Conservation (phyloP, 2,888 invertebrate genomes). For the Apeira syringaria region DNA sequence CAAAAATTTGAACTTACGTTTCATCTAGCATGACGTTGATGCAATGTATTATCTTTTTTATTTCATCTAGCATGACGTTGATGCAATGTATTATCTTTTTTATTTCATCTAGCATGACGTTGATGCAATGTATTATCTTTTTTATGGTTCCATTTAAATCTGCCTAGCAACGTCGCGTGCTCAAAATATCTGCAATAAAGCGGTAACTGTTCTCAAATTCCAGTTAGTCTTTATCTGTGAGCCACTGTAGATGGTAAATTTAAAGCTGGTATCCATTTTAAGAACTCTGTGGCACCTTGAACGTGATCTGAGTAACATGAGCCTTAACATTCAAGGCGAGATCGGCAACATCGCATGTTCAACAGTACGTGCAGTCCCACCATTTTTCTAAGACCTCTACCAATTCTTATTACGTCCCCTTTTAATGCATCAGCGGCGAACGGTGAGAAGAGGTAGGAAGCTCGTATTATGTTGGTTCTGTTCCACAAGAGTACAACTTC, state of each 20-base stretch:
- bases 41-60: too few species aligned
- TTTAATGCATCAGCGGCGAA: conserved; percentile 38
- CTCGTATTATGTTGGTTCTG: conserved; percentile 57
- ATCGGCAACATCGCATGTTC: conserved; percentile 60
- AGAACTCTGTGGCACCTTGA: conserved; percentile 71
- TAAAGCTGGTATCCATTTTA: conserved; percentile 50
- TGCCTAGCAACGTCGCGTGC: conserved; percentile 32
- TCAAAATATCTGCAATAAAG: conserved; percentile 30
- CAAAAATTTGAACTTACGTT: too few species aligned
- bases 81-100: too few species aligned
- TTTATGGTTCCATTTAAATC: conserved; percentile 31
- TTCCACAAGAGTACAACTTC: conserved; percentile 69
- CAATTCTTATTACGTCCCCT: conserved; percentile 45
- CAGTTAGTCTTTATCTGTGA: conserved; percentile 35
- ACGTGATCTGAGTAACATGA: conserved; percentile 80
- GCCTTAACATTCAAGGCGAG: conserved; percentile 74
- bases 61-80: too few species aligned
- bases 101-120: too few species aligned
- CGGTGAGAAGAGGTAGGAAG: conserved; percentile 45
- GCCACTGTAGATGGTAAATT: conserved; percentile 51
- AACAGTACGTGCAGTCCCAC: conserved; percentile 47
- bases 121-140: too few species aligned
- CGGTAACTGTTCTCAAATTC: conserved; percentile 44
- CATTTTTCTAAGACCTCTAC: conserved; percentile 57
- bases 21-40: too few species aligned